Evolutionary conservation across 2,797 vertebrate species (phyloP).

Genomic region (Staurois parvus): DNA sequence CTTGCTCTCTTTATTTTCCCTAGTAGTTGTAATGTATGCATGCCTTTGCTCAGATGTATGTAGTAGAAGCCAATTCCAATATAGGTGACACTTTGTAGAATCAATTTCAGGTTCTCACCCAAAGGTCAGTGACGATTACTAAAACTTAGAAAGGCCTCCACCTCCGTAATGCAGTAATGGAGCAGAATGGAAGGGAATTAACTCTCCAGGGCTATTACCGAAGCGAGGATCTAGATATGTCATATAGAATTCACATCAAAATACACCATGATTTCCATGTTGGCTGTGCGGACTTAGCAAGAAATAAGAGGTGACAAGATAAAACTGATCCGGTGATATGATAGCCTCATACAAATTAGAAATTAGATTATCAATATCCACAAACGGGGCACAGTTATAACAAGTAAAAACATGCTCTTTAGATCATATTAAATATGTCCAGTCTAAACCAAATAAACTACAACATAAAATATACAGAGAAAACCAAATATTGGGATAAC

Average conservation of each 20-base stretch:
- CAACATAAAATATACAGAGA: neutral
- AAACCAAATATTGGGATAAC: neutral
- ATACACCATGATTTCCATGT: slow-evolving; percentile 41
- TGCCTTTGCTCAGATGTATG: slow-evolving; percentile 68
- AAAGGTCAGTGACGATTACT: slow-evolving; percentile 69
- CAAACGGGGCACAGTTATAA: neutral
- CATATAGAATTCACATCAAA: slow-evolving; percentile 50
- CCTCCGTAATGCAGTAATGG: slow-evolving; percentile 54
- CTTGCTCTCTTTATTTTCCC: slow-evolving; percentile 5
- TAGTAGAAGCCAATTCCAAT: slow-evolving; percentile 69
- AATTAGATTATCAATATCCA: slow-evolving; percentile 12
- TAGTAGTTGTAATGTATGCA: slow-evolving; percentile 69
- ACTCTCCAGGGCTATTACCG: slow-evolving; percentile 57
- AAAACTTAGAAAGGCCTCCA: slow-evolving; percentile 61
- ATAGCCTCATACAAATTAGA: slow-evolving; percentile 45
- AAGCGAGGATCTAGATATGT: slow-evolving; percentile 35
- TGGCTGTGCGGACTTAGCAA: slow-evolving; percentile 12
- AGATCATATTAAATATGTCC: neutral
- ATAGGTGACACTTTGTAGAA: slow-evolving; percentile 70
- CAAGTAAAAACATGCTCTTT: neutral
- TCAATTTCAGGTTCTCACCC: slow-evolving; percentile 66
- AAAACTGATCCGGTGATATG: slow-evolving; percentile 28
- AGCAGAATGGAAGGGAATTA: slow-evolving; percentile 59
- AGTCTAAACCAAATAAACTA: neutral
- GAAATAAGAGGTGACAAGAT: slow-evolving; percentile 41